Evolutionary conservation across 2,113 vertebrate species (phyloP).

Genomic region (Hiodon tergisus): DNA sequence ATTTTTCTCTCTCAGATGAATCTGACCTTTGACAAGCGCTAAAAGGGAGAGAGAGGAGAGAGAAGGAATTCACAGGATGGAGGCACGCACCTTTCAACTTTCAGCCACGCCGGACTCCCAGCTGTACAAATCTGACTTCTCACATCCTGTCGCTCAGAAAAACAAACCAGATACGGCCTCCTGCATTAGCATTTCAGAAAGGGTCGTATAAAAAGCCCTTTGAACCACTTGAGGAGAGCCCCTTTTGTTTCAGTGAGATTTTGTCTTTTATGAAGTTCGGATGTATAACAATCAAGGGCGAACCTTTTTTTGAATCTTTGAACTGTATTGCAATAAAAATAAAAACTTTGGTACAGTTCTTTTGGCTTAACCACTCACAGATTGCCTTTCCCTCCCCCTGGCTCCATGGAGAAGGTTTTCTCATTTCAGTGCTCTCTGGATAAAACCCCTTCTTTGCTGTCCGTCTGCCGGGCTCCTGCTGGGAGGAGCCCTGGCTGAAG

Average conservation of each 20-base stretch:
- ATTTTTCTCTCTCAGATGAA: no score
- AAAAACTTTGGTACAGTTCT: neutral
- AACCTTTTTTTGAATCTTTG: no score
- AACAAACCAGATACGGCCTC: no score
- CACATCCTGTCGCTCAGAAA: neutral
- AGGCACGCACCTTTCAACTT: neutral
- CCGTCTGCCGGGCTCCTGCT: constrained; percentile 8
- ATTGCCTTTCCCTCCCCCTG: neutral
- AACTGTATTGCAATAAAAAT: no score
- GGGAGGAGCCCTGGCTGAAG: constrained; percentile 1
- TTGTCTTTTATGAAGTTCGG: no score
- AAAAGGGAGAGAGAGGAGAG: neutral
- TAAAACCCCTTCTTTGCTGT: constrained; percentile 30
- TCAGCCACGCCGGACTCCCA: neutral
- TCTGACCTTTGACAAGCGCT: neutral
- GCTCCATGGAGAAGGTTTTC: constrained; percentile 12
- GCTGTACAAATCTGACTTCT: constrained; percentile 15
- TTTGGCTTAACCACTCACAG: constrained; percentile 16
- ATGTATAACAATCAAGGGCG: no score
- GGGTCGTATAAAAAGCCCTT: neutral
- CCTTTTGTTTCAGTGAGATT: no score
- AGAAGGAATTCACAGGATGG: neutral
- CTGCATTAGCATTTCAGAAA: neutral
- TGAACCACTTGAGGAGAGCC: no score
- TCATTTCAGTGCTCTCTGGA: constrained; percentile 28